Conservation (phyloP, 2,113 vertebrate species). For the Nothobranchius furzeri region DNA sequence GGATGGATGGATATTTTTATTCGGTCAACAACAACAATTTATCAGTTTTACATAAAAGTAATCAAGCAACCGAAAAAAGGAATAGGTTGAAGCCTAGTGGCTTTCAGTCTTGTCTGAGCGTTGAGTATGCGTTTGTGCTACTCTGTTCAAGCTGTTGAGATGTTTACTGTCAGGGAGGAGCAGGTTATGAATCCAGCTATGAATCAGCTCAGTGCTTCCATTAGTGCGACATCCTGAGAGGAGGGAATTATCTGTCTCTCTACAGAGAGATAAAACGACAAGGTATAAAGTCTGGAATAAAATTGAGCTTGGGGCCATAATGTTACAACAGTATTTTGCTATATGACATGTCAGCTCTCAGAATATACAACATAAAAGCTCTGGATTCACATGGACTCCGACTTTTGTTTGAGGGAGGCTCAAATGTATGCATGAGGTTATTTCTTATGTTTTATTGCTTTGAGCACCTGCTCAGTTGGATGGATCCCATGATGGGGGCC, state of each 20-base stretch:
- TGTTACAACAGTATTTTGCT: not conserved
- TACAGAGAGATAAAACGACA: not conserved
- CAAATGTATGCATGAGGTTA: not conserved
- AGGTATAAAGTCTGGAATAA: not conserved
- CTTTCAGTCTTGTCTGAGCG: slow-evolving; percentile 3
- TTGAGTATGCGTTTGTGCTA: not conserved
- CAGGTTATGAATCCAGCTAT: slow-evolving; percentile 27
- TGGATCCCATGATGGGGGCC: not conserved
- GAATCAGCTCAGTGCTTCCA: slow-evolving; percentile 36
- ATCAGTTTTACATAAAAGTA: no score
- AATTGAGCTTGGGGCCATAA: not conserved
- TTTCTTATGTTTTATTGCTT: no score
- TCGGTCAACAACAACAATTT: no score
- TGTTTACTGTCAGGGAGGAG: slow-evolving; percentile 50
- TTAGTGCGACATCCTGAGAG: slow-evolving; percentile 29
- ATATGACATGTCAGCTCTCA: not conserved
- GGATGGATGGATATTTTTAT: no score
- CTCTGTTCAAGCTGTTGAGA: slow-evolving; percentile 14
- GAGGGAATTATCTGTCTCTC: not conserved
- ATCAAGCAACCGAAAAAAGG: no score
- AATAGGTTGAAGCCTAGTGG: no score
- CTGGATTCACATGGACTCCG: not conserved
- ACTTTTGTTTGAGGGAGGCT: not conserved
- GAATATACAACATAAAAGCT: no score
- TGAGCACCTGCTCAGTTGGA: not conserved